These are phyloP conservation scores for Lampris megalopsis DNA, from an alignment of 2,113 vertebrate genomes.

Conservation along the genomic window DNA sequence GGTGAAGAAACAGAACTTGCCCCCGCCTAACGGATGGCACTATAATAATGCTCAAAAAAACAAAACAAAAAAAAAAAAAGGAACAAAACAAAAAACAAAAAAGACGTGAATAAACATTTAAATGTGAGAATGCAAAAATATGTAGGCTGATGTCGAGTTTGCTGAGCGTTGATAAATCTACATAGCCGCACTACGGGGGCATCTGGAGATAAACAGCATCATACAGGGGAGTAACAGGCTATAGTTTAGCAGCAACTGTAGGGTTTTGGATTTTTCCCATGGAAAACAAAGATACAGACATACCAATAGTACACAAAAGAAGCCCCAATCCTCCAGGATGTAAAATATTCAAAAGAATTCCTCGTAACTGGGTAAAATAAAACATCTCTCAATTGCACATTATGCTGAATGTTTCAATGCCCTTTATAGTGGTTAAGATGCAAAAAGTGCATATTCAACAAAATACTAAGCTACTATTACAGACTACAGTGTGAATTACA, in stretches of 20 bases:
- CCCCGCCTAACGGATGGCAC: conserved; percentile 65
- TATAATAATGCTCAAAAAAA: conserved; percentile 53
- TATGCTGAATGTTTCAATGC: conserved; percentile 82
- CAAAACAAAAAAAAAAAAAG: conserved; percentile 56
- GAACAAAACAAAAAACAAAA: neutral
- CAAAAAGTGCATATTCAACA: conserved; percentile 84
- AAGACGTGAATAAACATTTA: conserved; percentile 48
- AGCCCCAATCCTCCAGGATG: conserved; percentile 67
- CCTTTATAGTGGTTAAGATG: conserved; percentile 85
- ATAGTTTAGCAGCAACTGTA: conserved; percentile 79
- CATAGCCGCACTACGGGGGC: conserved; percentile 53
- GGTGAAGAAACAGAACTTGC: conserved; percentile 73
- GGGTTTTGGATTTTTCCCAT: conserved; percentile 72
- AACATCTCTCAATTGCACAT: conserved; percentile 74
- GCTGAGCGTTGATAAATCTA: conserved; percentile 45
- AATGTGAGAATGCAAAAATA: conserved; percentile 39
- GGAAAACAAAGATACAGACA: conserved; percentile 73
- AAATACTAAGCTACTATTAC: conserved; percentile 64
- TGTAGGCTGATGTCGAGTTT: conserved; percentile 64
- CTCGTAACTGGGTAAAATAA: conserved; percentile 62
- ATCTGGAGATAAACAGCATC: conserved; percentile 55
- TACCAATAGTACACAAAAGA: conserved; percentile 65
- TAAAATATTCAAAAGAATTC: conserved; percentile 61
- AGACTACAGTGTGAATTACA: conserved; percentile 75
- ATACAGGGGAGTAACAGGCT: conserved; percentile 60